Evolutionary conservation across 1,140 invertebrate genomes (phyloP).

Genomic region (Halictus rubicundus): DNA sequence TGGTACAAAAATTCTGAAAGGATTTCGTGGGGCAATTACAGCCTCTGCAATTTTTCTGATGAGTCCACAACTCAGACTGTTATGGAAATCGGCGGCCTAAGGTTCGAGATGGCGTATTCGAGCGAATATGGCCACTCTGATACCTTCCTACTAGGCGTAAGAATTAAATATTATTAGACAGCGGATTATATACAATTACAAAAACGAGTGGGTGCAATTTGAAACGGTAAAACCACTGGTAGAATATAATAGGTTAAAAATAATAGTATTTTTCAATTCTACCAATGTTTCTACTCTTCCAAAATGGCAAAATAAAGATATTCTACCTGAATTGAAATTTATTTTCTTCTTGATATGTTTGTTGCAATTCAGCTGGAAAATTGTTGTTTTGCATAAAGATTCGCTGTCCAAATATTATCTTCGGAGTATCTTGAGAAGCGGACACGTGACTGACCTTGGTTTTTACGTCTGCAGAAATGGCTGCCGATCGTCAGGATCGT

Average conservation of each 20-base stretch:
- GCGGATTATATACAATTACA: too few relatives aligned
- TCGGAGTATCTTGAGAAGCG: neutral
- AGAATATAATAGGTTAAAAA: too few relatives aligned
- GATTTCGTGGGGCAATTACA: conserved; percentile 73
- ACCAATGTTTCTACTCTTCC: too few relatives aligned
- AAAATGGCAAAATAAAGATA: too few relatives aligned
- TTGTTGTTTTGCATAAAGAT: too few relatives aligned
- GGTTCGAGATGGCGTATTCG: conserved; percentile 6
- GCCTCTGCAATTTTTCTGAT: conserved; percentile 61
- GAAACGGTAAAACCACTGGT: too few relatives aligned
- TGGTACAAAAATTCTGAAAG: conserved; percentile 67
- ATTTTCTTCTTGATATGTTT: too few relatives aligned
- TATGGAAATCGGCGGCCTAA: conserved; percentile 10
- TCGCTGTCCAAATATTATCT: too few relatives aligned
- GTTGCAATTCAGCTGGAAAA: too few relatives aligned
- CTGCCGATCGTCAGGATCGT: conserved; percentile 83
- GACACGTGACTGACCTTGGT: neutral
- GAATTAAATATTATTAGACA: neutral
- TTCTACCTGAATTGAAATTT: too few relatives aligned
- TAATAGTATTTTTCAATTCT: too few relatives aligned
- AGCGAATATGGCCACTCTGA: conserved; percentile 25
- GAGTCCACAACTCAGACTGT: conserved; percentile 1
- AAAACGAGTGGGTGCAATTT: too few relatives aligned
- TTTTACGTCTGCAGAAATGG: conserved; percentile 77
- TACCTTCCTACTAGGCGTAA: conserved; percentile 33